Evolutionary conservation across 2,888 invertebrate species (phyloP).

Genomic region (Thysanoteuthis rhombus): DNA sequence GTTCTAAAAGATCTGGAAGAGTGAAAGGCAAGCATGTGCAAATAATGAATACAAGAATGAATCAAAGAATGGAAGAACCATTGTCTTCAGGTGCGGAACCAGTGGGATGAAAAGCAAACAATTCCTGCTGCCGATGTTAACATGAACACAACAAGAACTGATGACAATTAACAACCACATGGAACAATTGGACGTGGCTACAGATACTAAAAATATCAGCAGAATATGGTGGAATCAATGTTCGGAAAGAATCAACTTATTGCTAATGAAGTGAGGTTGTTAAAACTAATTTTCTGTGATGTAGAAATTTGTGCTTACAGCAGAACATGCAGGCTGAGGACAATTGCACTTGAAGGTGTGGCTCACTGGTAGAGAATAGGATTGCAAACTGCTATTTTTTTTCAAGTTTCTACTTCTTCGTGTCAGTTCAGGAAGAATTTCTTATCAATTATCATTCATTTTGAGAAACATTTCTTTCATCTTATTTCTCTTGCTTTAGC

Average conservation of each 20-base stretch:
- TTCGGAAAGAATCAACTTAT: not conserved
- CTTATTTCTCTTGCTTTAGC: too few relatives aligned
- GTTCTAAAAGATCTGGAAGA: not conserved
- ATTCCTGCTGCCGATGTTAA: not conserved
- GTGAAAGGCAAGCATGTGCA: not conserved
- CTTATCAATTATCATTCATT: too few relatives aligned
- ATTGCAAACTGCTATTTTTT: not conserved
- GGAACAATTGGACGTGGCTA: not conserved
- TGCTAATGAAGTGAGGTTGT: not conserved
- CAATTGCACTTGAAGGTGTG: not conserved
- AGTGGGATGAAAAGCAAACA: not conserved
- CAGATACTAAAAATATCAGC: not conserved
- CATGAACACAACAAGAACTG: not conserved
- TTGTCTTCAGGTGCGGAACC: not conserved
- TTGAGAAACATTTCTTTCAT: too few relatives aligned
- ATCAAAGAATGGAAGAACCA: not conserved
- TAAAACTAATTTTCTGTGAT: not conserved
- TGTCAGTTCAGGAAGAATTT: too few relatives aligned
- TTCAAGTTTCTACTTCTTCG: too few relatives aligned
- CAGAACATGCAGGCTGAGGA: not conserved
- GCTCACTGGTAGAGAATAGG: not conserved
- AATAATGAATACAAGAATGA: not conserved
- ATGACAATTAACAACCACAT: not conserved
- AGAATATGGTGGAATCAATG: not conserved
- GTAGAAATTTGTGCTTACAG: not conserved